phyloP scores from a whole-genome alignment of 2,888 invertebrate genomes.

The Drosophila mimica region DNA sequence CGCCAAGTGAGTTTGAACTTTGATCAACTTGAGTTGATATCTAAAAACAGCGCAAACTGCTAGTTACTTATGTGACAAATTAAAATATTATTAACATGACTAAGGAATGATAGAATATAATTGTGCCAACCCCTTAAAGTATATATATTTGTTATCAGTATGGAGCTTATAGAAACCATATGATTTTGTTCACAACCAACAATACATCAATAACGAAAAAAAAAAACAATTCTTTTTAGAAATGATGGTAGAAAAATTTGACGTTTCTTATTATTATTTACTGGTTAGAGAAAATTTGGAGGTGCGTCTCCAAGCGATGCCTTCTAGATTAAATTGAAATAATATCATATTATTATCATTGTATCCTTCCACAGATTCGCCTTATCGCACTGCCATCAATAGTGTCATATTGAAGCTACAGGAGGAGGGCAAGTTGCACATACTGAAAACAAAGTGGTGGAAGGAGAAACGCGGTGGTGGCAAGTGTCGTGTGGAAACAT shows the following conservation, averaged over 20 bases:
- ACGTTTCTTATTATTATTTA: neutral
- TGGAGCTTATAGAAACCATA: too few relatives aligned
- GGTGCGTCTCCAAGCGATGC: too few relatives aligned
- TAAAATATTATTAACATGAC: neutral
- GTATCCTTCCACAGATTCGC: conserved; percentile 89
- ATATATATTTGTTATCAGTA: neutral
- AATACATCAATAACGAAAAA: too few relatives aligned
- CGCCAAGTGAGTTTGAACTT: conserved; percentile 89
- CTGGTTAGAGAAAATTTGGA: neutral
- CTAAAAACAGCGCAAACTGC: neutral
- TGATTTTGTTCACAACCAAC: too few relatives aligned
- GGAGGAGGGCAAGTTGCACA: conserved; percentile 96
- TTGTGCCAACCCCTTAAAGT: too few relatives aligned
- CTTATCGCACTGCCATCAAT: conserved; percentile 96
- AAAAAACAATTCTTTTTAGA: too few relatives aligned
- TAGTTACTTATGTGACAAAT: neutral
- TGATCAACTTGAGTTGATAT: neutral
- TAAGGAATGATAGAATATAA: too few relatives aligned
- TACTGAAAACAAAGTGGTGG: conserved; percentile 99
- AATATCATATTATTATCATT: neutral
- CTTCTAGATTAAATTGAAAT: neutral
- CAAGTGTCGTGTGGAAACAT: conserved; percentile 93
- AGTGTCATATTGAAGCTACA: conserved; percentile 97
- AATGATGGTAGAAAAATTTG: neutral
- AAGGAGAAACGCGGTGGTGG: conserved; percentile 96